These are phyloP conservation scores for Stomorhina lunata DNA, from an alignment of 2,888 invertebrate species.

Conservation along the genomic window DNA sequence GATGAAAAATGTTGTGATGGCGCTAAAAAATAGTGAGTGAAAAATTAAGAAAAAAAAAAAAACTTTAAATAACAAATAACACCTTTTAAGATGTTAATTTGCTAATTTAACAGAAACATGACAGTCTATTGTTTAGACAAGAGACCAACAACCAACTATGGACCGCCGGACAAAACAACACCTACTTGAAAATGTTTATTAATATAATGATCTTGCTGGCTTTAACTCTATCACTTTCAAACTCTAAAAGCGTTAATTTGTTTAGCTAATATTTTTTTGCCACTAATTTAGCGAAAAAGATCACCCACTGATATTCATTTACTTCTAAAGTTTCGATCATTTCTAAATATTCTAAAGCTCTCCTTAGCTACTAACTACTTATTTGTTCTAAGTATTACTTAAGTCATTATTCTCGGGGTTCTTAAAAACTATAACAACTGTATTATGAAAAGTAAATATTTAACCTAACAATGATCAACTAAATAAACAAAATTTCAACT, in stretches of 20 bases:
- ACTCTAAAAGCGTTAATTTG: slow-evolving; percentile 28
- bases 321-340: too few species aligned
- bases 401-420: background rate
- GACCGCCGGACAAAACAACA: background rate
- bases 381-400: background rate
- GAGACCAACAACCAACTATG: slow-evolving; percentile 42
- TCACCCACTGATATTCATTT: slow-evolving; percentile 9
- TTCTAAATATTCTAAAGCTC: too few species aligned
- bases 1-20: slow-evolving; percentile 3
- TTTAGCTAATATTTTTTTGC: slow-evolving; percentile 20
- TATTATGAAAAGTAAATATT: slow-evolving; percentile 58
- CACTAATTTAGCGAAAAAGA: background rate
- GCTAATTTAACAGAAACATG: slow-evolving; percentile 70
- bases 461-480: slow-evolving; percentile 13
- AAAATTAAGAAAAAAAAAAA: slow-evolving; percentile 26
- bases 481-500: slow-evolving; percentile 36
- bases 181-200: slow-evolving; percentile 4
- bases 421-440: slow-evolving; percentile 46
- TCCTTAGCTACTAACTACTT: too few species aligned
- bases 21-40: slow-evolving; percentile 60
- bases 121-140: slow-evolving; percentile 64
- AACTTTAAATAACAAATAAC: slow-evolving; percentile 45
- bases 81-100: slow-evolving; percentile 71
- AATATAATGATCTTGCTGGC: slow-evolving; percentile 11
- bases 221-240: slow-evolving; percentile 15